A percentile compares a stretch with the other conserved stretches of the same genome.
Evolutionary conservation across 2,888 invertebrate species (phyloP).

Genomic region (Standfussiana lucernea): DNA sequence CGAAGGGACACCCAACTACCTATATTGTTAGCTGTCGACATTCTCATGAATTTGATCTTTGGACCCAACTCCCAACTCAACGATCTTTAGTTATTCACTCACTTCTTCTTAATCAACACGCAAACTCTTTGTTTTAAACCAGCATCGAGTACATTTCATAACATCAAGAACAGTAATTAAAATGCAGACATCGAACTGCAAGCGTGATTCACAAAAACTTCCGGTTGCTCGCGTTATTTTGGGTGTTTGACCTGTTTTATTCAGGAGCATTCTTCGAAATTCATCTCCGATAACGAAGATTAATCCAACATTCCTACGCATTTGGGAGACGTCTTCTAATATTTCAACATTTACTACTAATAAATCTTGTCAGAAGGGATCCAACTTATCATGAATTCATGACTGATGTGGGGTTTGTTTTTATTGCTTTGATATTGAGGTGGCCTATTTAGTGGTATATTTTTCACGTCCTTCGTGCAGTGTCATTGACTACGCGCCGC

Average conservation of each 20-base stretch:
- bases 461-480: conserved; percentile 72
- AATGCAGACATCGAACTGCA: conserved; percentile 73
- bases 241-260: conserved; percentile 81
- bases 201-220: conserved; percentile 81
- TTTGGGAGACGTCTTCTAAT: conserved; percentile 58
- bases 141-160: conserved; percentile 31
- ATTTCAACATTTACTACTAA: conserved; percentile 65
- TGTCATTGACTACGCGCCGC: conserved; percentile 75
- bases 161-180: conserved; percentile 59
- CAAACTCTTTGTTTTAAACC: conserved; percentile 34
- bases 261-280: conserved; percentile 76
- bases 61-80: conserved; percentile 1
- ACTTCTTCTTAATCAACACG: conserved; percentile 15
- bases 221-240: conserved; percentile 79
- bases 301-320: conserved; percentile 69
- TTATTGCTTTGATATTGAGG: conserved; percentile 66
- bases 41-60: conserved; percentile 36
- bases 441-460: conserved; percentile 67
- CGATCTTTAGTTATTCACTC: conserved; percentile 22
- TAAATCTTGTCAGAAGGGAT: conserved; percentile 67
- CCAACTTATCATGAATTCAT: conserved; percentile 67
- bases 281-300: conserved; percentile 69
- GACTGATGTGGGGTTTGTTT: conserved; percentile 56
- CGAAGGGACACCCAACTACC: conserved; percentile 47
- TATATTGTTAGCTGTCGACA: conserved; percentile 30